Percentiles rank a stretch among this genome's conserved stretches.
These are phyloP conservation scores for Serinus canaria DNA, from an alignment of 2,113 vertebrate species.

Conservation along the genomic window DNA sequence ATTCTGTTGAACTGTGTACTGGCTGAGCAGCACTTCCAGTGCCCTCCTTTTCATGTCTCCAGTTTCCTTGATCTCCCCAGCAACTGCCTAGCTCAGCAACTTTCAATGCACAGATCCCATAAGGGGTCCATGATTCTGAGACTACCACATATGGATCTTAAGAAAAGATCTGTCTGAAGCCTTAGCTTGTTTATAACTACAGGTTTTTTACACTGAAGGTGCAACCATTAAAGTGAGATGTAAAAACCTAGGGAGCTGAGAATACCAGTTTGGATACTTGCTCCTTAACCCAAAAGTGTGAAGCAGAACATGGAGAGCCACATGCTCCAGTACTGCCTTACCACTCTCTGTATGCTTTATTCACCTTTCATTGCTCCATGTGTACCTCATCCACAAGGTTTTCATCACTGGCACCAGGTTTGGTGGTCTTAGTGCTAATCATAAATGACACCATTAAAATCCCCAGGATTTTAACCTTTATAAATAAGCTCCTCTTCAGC, in stretches of 20 bases:
- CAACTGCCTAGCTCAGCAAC: background rate
- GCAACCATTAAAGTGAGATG: background rate
- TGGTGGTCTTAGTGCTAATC: background rate
- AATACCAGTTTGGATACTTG: background rate
- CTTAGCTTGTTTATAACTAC: background rate
- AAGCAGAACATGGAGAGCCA: background rate
- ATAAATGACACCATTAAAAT: background rate
- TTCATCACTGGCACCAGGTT: background rate
- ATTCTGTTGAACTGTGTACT: background rate
- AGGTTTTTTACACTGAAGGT: background rate
- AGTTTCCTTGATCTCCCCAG: constrained; percentile 1
- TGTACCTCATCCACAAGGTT: background rate
- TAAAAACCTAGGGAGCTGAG: background rate
- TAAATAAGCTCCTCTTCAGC: background rate
- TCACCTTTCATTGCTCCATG: background rate
- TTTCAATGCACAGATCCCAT: background rate
- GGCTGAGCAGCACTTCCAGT: background rate
- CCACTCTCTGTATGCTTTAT: background rate
- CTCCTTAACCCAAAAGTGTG: background rate
- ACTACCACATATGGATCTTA: background rate
- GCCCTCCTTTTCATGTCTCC: background rate
- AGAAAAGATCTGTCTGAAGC: background rate
- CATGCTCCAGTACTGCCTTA: background rate
- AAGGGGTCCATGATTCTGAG: background rate
- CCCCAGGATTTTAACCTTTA: background rate